Evolutionary conservation across 2,797 vertebrate genomes (phyloP), one percentile per base, ranked within the genome.

Genomic region (Eulemur albifrons): DNA sequence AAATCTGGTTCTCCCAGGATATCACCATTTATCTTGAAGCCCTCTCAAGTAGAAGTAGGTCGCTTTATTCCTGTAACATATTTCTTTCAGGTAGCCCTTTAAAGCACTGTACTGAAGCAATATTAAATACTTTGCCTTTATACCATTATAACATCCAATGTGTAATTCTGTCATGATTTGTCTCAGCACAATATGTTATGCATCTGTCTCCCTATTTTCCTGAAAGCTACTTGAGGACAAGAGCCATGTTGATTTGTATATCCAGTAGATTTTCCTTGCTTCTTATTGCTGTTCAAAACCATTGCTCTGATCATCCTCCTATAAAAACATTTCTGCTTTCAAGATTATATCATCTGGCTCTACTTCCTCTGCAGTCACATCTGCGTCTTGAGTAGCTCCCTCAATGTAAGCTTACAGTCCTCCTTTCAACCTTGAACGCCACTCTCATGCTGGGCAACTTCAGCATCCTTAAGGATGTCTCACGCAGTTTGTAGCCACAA

Each of bases 201-300:
- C 10, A 54, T 65, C 45, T 79, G 70, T 30, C 69, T 86, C 32
- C 52, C 59, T 73, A 48, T 38, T 83, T 63, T 69, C n/a, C 59
- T 95, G 30, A 95, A 93, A 73, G 52, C 79, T 77, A 77, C 79
- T 73, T 96, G 82, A 94, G 38, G 73, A 45, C 38, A 65, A 72
- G 15, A 81, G 30, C 43, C 50, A 38, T 50, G 48, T 75, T 65
- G 81, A 45, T 83, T 48, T 92, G 52, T 45, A 79, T 7, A 93
- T n/a, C 75, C n/a, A 61, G 25, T 18, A 77, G 23, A 54, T 80
- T 81, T 23, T 82, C 75, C 59, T 84, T 38, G 25, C 40, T 93
- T 93, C 32, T 32, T n/a, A 70, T 9, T 85, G 69, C 43, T 90
- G 35, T 82, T 69, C n/a, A 75, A 83, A 93, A 48, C 25, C 57